A percentile compares a stretch with the other conserved stretches of the same genome.
Conservation (phyloP, 2,113 vertebrate genomes). For the Astatotilapia flaviijosephi region DNA sequence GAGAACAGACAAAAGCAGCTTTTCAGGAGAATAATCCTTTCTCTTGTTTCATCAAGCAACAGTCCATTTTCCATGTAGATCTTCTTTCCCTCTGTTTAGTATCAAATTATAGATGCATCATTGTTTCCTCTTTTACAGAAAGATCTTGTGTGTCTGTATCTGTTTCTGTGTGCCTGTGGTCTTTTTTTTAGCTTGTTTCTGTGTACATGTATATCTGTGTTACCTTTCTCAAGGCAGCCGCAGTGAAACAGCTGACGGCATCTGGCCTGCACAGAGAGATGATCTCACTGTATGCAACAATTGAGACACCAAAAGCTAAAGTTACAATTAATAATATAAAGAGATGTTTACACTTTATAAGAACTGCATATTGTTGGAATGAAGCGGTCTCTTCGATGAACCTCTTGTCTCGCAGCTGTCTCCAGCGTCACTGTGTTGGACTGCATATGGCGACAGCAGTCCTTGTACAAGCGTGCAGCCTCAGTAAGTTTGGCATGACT, state of each 20-base stretch:
- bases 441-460: background rate
- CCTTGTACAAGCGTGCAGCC: background rate
- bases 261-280: background rate
- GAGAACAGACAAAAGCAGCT: constrained; percentile 1
- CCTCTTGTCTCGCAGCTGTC: background rate
- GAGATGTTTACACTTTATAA: background rate
- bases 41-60: constrained; percentile 14
- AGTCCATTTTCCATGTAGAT: constrained; percentile 31
- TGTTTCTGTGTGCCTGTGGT: background rate
- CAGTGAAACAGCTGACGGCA: background rate
- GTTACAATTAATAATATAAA: background rate
- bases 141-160: background rate
- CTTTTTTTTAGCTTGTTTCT: background rate
- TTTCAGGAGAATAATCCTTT: constrained; percentile 12
- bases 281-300: background rate
- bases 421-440: rapidly evolving
- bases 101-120: constrained; percentile 21
- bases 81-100: background rate
- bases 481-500: background rate
- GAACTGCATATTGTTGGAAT: background rate
- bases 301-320: background rate
- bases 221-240: background rate
- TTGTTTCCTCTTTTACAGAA: constrained; percentile 20
- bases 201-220: background rate
- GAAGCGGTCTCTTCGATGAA: background rate